Evolutionary conservation across 2,113 vertebrate genomes (phyloP), one percentile per base, ranked within the genome.

Genomic region (Crotophaga sulcirostris): DNA sequence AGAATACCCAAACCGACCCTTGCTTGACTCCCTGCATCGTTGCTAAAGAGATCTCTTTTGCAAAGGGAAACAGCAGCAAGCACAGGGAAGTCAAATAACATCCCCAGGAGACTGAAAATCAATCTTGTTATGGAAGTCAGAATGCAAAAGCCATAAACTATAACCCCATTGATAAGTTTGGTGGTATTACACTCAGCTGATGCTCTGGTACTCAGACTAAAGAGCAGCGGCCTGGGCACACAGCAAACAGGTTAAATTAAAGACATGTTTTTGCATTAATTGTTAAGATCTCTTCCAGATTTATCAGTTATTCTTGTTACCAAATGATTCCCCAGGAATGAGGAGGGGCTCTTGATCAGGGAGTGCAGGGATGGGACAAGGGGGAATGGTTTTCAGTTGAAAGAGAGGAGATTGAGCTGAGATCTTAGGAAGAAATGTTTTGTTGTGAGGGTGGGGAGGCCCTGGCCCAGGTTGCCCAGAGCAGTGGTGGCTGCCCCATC

Each of bases 1-100:
- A 14, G 25, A 59, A 54, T 68, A 5, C 4, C 42, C 16, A 18
- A 12, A 36, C 9, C 3, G 18, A 36, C 20, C 45, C n/a, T 49
- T 29, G 34, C 40, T 52, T 11, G 2, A 4, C 16, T 92, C 44
- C 5, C 28, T 0, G 1, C 2, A 6, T 0, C 36, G 25, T 11
- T 45, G 49, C 20, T 81, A 40, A n/a, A 77, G 56, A 64, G 60
- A 29, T 5, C 7, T 7, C 16, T 44, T 42, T 28, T 18, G 9
- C 15, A 19, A 63, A 62, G 88, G 62, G 5, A 54, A 87, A 51
- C 1, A 8, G n/a, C 29, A 89, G 33, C 40, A 54, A 81, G 36
- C n/a, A 42, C 19, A 20, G 7, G 11, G 31, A 64, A 58, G 24
- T 26, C 34, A 90, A 75, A 67, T 4, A 8, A n/a, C 2, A 62